Percentiles rank a stretch among this genome's conserved stretches.
Conservation (phyloP, 2,113 vertebrate genomes). For the Carassius gibelio region DNA sequence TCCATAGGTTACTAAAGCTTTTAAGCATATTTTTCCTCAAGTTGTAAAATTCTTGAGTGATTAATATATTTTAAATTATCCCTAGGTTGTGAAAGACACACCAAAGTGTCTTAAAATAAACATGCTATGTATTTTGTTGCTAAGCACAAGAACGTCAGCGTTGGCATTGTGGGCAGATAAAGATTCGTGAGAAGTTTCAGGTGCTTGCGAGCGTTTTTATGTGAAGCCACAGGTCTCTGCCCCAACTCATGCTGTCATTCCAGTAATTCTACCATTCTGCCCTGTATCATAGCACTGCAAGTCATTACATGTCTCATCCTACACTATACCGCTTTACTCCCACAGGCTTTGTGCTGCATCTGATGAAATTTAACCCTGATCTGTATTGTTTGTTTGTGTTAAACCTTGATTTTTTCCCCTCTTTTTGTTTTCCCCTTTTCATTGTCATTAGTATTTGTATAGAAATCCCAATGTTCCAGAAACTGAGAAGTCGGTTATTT, state of each 20-base stretch:
- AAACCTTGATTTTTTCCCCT: too few relatives aligned
- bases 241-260: not conserved
- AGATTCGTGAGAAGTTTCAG: not conserved
- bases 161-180: not conserved
- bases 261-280: not conserved
- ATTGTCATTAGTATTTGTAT: too few relatives aligned
- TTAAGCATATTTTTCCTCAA: not conserved
- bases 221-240: not conserved
- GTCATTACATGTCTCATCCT: not conserved
- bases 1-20: not conserved
- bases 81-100: not conserved
- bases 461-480: too few relatives aligned
- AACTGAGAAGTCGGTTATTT: too few relatives aligned
- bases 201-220: too few relatives aligned
- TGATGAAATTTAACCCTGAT: too few relatives aligned
- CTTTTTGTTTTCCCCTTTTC: too few relatives aligned
- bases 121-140: not conserved
- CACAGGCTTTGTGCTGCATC: too few relatives aligned
- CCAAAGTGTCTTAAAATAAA: not conserved
- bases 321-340: not conserved
- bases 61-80: too few relatives aligned
- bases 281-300: not conserved
- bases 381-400: too few relatives aligned
- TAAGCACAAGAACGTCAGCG: not conserved
- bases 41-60: not conserved